These are phyloP conservation scores for Chrysomallon squamiferum DNA, from an alignment of 1,140 invertebrate genomes.

Conservation along the genomic window DNA sequence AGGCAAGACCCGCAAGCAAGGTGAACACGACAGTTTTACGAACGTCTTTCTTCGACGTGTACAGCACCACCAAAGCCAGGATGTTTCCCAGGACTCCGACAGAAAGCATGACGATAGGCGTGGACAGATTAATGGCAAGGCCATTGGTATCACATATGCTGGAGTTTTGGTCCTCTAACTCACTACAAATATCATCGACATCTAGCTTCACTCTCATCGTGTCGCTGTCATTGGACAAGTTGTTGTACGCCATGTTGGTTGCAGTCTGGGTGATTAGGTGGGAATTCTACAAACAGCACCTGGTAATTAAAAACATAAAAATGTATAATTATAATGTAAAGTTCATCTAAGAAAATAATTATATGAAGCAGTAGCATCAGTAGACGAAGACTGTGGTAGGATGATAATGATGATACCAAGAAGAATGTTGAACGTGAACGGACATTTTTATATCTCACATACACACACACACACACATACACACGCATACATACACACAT, in stretches of 20 bases:
- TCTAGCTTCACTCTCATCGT: neutral
- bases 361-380: too few species aligned
- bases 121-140: conserved; percentile 42
- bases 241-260: neutral
- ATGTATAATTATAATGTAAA: too few species aligned
- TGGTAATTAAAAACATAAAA: too few species aligned
- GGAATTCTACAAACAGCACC: too few species aligned
- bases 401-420: too few species aligned
- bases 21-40: conserved; percentile 62
- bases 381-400: too few species aligned
- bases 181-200: neutral
- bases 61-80: conserved; percentile 58
- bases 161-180: neutral
- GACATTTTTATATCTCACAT: neutral
- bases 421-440: too few species aligned
- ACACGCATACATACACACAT: neutral
- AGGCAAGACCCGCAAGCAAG: conserved; percentile 59
- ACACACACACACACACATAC: neutral
- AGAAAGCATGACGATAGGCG: conserved; percentile 46
- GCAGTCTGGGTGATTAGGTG: too few species aligned
- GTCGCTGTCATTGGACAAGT: neutral
- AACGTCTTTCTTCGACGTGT: conserved; percentile 44
- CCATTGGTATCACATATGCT: conserved; percentile 24
- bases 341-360: too few species aligned
- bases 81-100: conserved; percentile 59